Evolutionary conservation across 2,888 invertebrate species (phyloP), one percentile per base, ranked within the genome.

Genomic region (Laspeyria flexula): DNA sequence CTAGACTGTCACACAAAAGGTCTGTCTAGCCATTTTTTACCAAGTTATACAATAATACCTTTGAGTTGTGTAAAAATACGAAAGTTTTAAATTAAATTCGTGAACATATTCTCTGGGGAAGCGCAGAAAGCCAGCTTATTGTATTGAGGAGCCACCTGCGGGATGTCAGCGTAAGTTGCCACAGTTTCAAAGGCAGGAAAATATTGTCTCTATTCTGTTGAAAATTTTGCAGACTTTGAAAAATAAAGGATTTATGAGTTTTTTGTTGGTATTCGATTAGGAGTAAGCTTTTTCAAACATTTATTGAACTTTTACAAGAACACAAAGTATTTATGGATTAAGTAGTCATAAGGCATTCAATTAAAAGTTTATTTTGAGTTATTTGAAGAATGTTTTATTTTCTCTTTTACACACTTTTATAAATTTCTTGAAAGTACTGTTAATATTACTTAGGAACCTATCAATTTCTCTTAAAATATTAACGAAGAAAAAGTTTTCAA

Each of bases 81-180:
- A 77, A 81, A 85, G 75, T 82, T 83, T 81, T 71, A 80, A 82
- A 84, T 83, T 77, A 79, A 81, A 83, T 81, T 77, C 60, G 56
- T 58, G 61, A 60, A 71, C 75, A 64, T 65, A 63, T 56, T 65
- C 71, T 68, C 55, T 33, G 13, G 58, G 51, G 68, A 55, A 52
- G 46, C 37, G 38, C 38, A 41, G 51, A 52, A 49, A 56, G 51
- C 60, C 44, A 55, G 65, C 66, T 73, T 74, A 71, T 70, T 75
- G 73, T 77, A 65, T 69, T 63, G 69, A 59, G 57, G 51, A 52
- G 44, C 60, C 74, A 77, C 77, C 75, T 75, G 71, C 52, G 55
- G 58, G 57, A 62, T 71, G 63, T 61, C 71, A 71, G 47, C 50
- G 34, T 49, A 46, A 55, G 51, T 60, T 65, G 40, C 39, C 41